A percentile compares a stretch with the other conserved stretches of the same genome.
These are phyloP conservation scores for Cyrtonyx montezumae DNA, from an alignment of 2,113 vertebrate genomes.

Conservation along the genomic window DNA sequence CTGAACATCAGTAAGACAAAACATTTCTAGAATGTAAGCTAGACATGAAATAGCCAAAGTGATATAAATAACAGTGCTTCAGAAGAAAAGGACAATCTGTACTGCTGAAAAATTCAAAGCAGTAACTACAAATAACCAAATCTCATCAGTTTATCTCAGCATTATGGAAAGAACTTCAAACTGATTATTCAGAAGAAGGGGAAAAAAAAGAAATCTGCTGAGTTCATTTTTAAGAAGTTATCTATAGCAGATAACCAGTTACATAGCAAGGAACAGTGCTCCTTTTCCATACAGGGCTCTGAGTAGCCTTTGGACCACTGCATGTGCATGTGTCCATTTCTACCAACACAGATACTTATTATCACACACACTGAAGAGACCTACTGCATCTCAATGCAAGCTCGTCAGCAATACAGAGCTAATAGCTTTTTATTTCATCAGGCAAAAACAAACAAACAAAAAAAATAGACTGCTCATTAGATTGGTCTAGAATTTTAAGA, in stretches of 20 bases:
- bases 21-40: conserved; percentile 23
- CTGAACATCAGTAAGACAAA: neutral
- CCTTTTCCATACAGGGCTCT: neutral
- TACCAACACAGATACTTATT: neutral
- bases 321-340: neutral
- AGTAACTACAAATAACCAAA: neutral
- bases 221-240: neutral
- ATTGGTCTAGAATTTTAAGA: neutral
- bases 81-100: neutral
- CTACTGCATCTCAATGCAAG: neutral
- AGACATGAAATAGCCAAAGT: neutral
- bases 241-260: neutral
- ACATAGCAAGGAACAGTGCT: neutral
- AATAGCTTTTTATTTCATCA: neutral
- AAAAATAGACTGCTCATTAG: neutral
- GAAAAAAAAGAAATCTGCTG: neutral
- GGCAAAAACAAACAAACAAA: neutral
- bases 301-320: neutral
- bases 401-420: neutral
- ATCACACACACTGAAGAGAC: neutral
- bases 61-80: neutral
- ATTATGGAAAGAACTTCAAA: neutral
- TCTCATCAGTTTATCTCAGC: neutral
- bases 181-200: neutral
- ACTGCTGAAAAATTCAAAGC: conserved; percentile 17